Evolutionary conservation across 2,113 vertebrate genomes (phyloP).

Genomic region (Tringa solitaria): DNA sequence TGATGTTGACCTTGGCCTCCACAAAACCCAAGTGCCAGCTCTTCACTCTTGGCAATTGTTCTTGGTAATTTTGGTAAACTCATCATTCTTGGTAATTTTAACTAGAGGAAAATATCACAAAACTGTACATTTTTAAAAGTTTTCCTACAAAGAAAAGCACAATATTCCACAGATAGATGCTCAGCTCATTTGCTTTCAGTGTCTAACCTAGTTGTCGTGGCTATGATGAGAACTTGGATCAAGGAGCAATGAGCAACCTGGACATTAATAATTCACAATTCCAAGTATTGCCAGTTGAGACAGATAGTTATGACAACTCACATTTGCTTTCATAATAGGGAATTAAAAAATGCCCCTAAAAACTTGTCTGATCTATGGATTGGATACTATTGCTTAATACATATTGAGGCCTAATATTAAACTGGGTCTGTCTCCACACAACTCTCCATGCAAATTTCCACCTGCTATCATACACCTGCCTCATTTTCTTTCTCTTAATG

Average conservation of each 20-base stretch:
- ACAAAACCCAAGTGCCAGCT: not conserved
- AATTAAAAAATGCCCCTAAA: not conserved
- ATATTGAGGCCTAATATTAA: not conserved
- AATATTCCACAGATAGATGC: not conserved
- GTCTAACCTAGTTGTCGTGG: not conserved
- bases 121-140: not conserved
- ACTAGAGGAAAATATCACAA: not conserved
- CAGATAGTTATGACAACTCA: not conserved
- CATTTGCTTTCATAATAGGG: not conserved
- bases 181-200: fast-evolving
- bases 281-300: not conserved
- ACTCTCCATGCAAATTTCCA: not conserved
- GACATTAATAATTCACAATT: not conserved
- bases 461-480: not conserved
- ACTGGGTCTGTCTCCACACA: not conserved
- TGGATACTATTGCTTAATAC: fast-evolving
- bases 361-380: not conserved
- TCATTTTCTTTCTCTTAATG: not conserved
- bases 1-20: not conserved
- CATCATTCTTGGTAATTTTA: not conserved
- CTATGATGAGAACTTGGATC: not conserved
- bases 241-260: not conserved
- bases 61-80: too few species aligned
- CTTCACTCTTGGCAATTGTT: not conserved
- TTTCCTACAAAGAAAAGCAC: not conserved